Evolutionary conservation across 2,888 invertebrate genomes (phyloP).

Genomic region (Pammene aurita): DNA sequence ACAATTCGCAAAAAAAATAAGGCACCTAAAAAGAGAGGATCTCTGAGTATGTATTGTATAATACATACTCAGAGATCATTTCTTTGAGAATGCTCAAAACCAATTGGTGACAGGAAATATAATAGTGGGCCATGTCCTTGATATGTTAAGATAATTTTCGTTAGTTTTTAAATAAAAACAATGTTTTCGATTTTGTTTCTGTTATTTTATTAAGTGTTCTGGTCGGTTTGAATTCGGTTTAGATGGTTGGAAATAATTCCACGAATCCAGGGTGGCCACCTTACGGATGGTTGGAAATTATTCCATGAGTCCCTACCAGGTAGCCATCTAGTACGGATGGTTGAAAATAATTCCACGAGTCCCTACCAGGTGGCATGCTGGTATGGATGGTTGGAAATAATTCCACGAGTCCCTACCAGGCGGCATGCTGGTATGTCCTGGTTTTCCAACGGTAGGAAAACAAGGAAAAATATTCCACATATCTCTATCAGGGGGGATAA

Average conservation of each 20-base stretch:
- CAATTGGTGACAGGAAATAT: constrained; percentile 9
- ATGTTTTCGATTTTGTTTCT: neutral
- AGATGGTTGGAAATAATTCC: constrained; percentile 4
- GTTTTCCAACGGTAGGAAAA: neutral
- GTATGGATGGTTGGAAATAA: neutral
- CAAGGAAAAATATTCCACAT: constrained; percentile 1
- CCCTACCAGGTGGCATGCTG: neutral
- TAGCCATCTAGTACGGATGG: neutral
- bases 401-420: no score
- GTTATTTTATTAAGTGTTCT: neutral
- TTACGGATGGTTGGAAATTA: neutral
- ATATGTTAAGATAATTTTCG: constrained; percentile 2
- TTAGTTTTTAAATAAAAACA: neutral
- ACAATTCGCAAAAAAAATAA: neutral
- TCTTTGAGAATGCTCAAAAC: constrained; percentile 14
- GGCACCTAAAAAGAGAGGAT: constrained; percentile 4
- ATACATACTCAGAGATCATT: constrained; percentile 4
- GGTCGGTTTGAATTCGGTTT: neutral
- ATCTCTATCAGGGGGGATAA: neutral
- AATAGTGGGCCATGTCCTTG: constrained; percentile 3
- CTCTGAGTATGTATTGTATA: no score
- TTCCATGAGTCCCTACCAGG: neutral
- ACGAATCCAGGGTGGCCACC: neutral
- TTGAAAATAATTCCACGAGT: neutral
- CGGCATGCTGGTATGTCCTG: no score